A percentile compares a stretch with the other conserved stretches of the same genome.
Conservation (phyloP, 64 coral and sea anemone species). For the Montipora cactus region DNA sequence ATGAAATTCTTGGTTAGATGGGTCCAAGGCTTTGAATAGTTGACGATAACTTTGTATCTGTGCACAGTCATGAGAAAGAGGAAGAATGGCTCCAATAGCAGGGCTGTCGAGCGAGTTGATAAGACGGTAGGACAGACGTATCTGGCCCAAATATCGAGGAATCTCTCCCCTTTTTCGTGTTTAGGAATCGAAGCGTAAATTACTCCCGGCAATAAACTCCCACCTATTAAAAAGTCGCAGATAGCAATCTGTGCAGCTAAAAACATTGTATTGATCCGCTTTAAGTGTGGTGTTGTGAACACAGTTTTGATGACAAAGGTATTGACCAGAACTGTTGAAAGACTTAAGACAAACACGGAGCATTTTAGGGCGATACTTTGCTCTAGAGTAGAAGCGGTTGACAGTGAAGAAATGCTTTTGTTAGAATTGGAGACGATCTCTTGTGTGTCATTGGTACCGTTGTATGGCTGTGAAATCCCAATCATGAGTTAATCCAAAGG, state of each 20-base stretch:
- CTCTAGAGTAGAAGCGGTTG: not conserved
- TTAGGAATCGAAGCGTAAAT: not conserved
- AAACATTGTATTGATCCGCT: not conserved
- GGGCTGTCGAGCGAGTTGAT: slow-evolving; percentile 11
- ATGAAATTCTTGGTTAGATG: not conserved
- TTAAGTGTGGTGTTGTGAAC: not conserved
- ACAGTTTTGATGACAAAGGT: not conserved
- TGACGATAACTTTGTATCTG: slow-evolving; percentile 16
- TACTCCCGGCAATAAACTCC: not conserved
- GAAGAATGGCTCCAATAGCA: not conserved
- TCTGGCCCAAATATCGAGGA: not conserved
- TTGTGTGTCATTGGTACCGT: not conserved
- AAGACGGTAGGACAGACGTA: slow-evolving; percentile 4
- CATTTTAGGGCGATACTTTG: not conserved
- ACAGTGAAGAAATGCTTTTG: not conserved
- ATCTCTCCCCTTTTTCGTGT: not conserved
- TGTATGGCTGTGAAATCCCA: not conserved
- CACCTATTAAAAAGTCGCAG: slow-evolving; percentile 12
- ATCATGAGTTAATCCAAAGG: no score
- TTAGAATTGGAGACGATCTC: not conserved
- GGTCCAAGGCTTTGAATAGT: not conserved
- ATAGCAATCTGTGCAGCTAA: slow-evolving; percentile 11
- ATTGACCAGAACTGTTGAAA: not conserved
- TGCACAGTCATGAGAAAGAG: slow-evolving; percentile 23
- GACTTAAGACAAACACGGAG: slow-evolving; percentile 17